phyloP scores from a whole-genome alignment of 64 coral and sea anemone genomes.

The Exaiptasia diaphana region DNA sequence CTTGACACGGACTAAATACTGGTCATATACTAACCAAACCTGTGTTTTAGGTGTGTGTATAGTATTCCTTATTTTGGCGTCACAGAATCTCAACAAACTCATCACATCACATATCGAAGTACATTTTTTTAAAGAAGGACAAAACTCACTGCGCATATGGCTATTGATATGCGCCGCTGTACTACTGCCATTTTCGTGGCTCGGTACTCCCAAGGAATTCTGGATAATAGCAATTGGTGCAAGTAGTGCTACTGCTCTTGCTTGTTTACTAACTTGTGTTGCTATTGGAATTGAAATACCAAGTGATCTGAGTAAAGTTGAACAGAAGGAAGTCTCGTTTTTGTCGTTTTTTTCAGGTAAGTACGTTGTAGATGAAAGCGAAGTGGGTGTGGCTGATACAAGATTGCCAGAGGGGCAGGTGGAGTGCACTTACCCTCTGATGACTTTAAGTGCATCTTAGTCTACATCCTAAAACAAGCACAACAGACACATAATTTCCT shows the following conservation, averaged over 20 bases:
- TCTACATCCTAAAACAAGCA: too few species aligned
- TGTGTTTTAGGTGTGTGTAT: slow-evolving; percentile 62
- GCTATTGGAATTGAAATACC: slow-evolving; percentile 66
- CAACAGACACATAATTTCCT: too few species aligned
- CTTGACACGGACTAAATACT: too few species aligned
- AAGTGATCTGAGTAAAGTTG: slow-evolving; percentile 22
- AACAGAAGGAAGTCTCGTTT: slow-evolving; percentile 42
- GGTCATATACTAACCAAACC: too few species aligned
- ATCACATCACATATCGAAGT: slow-evolving; percentile 37
- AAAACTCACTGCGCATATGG: slow-evolving; percentile 66
- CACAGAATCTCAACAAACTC: slow-evolving; percentile 68
- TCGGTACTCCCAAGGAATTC: slow-evolving; percentile 91
- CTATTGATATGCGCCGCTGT: slow-evolving; percentile 63
- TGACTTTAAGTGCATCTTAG: too few species aligned
- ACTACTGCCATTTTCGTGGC: slow-evolving; percentile 76
- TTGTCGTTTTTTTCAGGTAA: slow-evolving; percentile 84
- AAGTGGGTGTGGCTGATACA: too few species aligned
- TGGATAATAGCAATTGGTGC: slow-evolving; percentile 86
- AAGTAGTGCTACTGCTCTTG: slow-evolving; percentile 69
- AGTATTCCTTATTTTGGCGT: slow-evolving; percentile 83
- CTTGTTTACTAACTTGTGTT: slow-evolving; percentile 74
- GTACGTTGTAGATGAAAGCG: too few species aligned
- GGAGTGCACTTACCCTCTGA: too few species aligned
- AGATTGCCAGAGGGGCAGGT: too few species aligned
- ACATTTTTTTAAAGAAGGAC: neutral